Evolutionary conservation across 2,113 vertebrate species (phyloP), one percentile per base, ranked within the genome.

Genomic region (Cyprinodon tularosa): DNA sequence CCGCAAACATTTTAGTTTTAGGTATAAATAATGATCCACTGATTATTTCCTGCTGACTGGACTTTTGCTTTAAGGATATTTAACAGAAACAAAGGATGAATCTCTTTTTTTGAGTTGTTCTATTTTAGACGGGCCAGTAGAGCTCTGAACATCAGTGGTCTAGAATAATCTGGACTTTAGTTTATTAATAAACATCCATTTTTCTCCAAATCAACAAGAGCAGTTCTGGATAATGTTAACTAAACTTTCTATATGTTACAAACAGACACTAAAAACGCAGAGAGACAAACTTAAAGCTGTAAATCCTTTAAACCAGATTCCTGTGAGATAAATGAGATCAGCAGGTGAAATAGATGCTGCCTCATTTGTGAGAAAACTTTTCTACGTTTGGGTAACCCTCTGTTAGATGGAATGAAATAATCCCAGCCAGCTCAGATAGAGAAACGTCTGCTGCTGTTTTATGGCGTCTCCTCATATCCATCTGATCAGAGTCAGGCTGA

Each of bases 351-450:
- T 50, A 44, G 17, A 60, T 48, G 48, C 17, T 48, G 64, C 47
- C 40, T 57, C 12, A 37, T 87, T 69, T 47, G 42, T 17, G 6
- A 37, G 81, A 12, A 60, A 53, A 53, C 12, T 67, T 59, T 53
- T 77, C 71, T 76, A 50, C 47, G 66, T 39, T 29, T n/a, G 74
- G 47, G 38, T 47, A 80, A 78, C 62, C 71, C 61, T 57, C 44
- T 44, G 15, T 47, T 66, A 75, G 61, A 42, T 76, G 44, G 62
- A 72, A 59, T 38, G 20, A 47, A 62, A 61, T 66, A 17, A 48
- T 77, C 69, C 75, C 48, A 8, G 40, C 47, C 48, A 66, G 65
- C 69, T 67, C 39, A 59, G 64, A 68, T 64, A 50, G 17, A 45
- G 37, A 38, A 39, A 44, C 3, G 12, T 4, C 42, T 5, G 22